Conservation (phyloP, 2,888 invertebrate species). For the Pinctada fucata region DNA sequence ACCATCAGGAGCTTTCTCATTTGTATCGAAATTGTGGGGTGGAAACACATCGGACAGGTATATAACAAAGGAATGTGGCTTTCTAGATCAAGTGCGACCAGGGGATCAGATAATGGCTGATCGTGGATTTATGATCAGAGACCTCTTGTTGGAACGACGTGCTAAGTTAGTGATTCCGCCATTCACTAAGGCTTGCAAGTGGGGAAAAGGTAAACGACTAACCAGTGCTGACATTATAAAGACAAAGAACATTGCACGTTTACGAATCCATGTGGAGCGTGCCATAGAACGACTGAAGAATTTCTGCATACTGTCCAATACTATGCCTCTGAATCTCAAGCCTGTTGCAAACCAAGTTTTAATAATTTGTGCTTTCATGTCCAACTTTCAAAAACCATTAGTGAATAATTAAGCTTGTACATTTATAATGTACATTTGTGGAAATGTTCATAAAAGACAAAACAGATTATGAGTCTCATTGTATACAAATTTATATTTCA, state of each 20-base stretch:
- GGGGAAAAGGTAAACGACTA: constrained; percentile 27
- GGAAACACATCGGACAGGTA: constrained; percentile 29
- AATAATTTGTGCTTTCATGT: constrained; percentile 15
- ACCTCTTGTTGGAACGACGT: constrained; percentile 5
- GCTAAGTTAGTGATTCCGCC: constrained; percentile 17
- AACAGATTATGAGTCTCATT: too few species aligned
- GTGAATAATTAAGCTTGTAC: constrained; percentile 9
- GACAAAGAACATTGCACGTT: constrained; percentile 14
- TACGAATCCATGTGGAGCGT: constrained; percentile 27
- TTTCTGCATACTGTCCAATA: constrained; percentile 15
- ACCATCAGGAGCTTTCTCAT: constrained; percentile 28
- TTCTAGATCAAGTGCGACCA: constrained; percentile 10
- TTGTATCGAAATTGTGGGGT: constrained; percentile 29
- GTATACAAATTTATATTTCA: too few species aligned
- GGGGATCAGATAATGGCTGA: constrained; percentile 32
- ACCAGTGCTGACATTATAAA: background rate
- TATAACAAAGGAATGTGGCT: constrained; percentile 26
- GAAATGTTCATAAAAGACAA: too few species aligned
- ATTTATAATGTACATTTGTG: too few species aligned
- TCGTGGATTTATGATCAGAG: constrained; percentile 18
- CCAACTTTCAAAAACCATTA: constrained; percentile 19
- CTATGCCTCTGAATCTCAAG: constrained; percentile 15
- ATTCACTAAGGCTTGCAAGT: constrained; percentile 20
- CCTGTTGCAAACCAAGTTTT: constrained; percentile 22
- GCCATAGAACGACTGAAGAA: constrained; percentile 23